These are phyloP conservation scores for Syngnathus scovelli DNA, from an alignment of 2,113 vertebrate genomes.

Conservation along the genomic window DNA sequence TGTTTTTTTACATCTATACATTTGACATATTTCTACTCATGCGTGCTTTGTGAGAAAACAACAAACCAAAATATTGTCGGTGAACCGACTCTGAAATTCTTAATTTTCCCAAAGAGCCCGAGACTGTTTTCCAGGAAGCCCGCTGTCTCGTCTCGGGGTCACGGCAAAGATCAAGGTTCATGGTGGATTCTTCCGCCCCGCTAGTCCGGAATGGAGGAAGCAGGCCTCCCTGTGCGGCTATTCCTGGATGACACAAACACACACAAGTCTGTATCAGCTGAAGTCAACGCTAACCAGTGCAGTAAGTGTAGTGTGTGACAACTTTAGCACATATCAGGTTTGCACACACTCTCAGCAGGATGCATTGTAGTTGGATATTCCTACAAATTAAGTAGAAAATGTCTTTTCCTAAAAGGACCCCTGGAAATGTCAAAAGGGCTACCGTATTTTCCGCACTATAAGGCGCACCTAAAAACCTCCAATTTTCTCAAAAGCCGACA, in stretches of 20 bases:
- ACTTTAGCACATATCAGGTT: neutral
- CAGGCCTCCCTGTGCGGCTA: conserved; percentile 38
- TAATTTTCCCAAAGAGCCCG: neutral
- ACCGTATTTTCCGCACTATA: too few species aligned
- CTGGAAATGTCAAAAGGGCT: too few species aligned
- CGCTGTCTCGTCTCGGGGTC: conserved; percentile 24
- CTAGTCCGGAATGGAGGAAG: conserved; percentile 36
- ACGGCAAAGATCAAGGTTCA: conserved; percentile 29
- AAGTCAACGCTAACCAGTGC: conserved; percentile 11
- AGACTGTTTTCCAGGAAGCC: conserved; percentile 24
- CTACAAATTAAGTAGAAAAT: too few species aligned
- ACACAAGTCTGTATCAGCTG: conserved; percentile 6
- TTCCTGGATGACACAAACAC: conserved; percentile 34
- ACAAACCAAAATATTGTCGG: neutral
- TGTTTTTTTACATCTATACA: too few species aligned
- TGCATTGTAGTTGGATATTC: neutral
- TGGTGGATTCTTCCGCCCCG: conserved; percentile 35
- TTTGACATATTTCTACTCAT: neutral
- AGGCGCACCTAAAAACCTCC: too few species aligned
- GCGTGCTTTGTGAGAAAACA: neutral
- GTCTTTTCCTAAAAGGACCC: too few species aligned
- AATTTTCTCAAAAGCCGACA: too few species aligned
- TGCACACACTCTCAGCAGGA: neutral
- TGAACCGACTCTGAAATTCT: neutral
- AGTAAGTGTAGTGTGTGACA: conserved; percentile 10